phyloP scores from a whole-genome alignment of 2,888 invertebrate species.

The Agrochola lychnidis region DNA sequence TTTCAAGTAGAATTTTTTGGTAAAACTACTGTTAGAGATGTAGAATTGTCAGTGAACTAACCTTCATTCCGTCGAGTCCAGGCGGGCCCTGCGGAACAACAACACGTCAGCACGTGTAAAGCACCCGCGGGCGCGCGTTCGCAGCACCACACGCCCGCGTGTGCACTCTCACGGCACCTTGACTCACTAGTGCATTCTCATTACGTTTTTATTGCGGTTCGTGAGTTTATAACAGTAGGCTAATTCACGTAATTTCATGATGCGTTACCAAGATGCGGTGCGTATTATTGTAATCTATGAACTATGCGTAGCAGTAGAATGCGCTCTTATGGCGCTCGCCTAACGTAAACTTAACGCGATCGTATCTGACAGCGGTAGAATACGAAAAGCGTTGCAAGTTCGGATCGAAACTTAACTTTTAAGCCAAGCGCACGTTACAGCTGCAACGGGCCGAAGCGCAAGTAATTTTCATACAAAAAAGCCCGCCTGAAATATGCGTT shows the following conservation, averaged over 20 bases:
- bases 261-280: neutral
- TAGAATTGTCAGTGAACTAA: constrained; percentile 86
- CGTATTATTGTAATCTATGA: neutral
- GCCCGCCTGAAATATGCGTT: neutral
- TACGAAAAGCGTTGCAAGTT: neutral
- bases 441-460: neutral
- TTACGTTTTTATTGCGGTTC: constrained; percentile 4
- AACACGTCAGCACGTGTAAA: constrained; percentile 68
- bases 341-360: too few relatives aligned
- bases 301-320: neutral
- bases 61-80: constrained; percentile 99
- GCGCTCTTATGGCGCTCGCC: neutral
- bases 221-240: constrained; percentile 8
- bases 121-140: constrained; percentile 21
- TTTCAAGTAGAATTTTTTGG: neutral
- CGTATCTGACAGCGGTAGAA: neutral
- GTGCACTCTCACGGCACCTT: neutral
- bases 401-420: neutral
- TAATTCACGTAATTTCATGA: constrained; percentile 9
- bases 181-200: constrained; percentile 9
- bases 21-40: neutral
- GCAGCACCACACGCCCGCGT: neutral
- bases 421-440: neutral
- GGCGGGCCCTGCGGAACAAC: constrained; percentile 96
- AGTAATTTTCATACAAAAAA: neutral